A percentile compares a stretch with the other conserved stretches of the same genome.
phyloP scores from a whole-genome alignment of 2,113 vertebrate species.

The Bos indicus region DNA sequence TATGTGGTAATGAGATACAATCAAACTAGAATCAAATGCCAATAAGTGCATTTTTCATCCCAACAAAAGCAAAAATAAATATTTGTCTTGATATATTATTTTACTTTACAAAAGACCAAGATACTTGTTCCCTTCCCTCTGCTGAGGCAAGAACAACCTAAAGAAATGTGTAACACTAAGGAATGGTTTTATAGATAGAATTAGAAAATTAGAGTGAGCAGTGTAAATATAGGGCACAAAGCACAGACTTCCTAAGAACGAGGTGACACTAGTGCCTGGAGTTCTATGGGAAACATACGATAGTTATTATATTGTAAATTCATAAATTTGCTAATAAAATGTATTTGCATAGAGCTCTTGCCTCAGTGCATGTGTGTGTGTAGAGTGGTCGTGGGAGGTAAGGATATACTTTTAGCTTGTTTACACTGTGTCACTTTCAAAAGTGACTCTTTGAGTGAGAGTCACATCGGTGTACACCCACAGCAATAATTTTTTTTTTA shows the following conservation, averaged over 20 bases:
- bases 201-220: not conserved
- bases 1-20: not conserved
- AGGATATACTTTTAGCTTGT: not conserved
- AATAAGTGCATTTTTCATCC: not conserved
- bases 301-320: not conserved
- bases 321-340: not conserved
- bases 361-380: not conserved
- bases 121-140: not conserved
- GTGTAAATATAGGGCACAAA: not conserved
- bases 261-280: not conserved
- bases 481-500: not conserved
- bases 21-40: not conserved
- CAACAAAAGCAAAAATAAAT: not conserved
- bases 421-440: not conserved
- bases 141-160: not conserved
- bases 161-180: not conserved
- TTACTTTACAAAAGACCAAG: not conserved
- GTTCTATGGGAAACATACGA: not conserved
- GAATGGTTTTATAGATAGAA: not conserved
- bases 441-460: not conserved
- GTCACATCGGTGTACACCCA: not conserved
- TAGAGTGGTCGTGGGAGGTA: fast-evolving
- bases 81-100: not conserved
- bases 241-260: not conserved
- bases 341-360: not conserved